These are phyloP conservation scores for Drosophila rellima DNA, from an alignment of 2,888 invertebrate genomes.

Conservation along the genomic window DNA sequence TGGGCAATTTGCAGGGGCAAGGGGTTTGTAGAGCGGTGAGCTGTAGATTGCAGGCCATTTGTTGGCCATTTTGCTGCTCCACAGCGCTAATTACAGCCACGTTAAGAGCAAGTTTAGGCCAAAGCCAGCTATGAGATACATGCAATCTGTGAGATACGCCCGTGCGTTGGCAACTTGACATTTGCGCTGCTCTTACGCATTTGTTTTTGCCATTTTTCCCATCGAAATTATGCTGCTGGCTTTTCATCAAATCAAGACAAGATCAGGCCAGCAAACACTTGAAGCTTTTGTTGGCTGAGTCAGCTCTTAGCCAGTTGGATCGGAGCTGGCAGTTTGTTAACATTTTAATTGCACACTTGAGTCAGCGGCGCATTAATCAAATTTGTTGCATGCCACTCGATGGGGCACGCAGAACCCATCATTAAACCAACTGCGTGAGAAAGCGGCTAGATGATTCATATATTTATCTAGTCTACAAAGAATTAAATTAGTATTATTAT, in stretches of 20 bases:
- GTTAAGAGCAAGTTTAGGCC: slow-evolving; percentile 45
- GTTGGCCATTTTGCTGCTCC: slow-evolving; percentile 28
- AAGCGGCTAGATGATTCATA: slow-evolving; percentile 31
- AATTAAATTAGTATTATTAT: neutral
- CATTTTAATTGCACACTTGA: slow-evolving; percentile 57
- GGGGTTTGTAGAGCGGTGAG: neutral
- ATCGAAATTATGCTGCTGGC: slow-evolving; percentile 29
- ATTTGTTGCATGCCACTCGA: slow-evolving; percentile 34
- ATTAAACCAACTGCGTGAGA: slow-evolving; percentile 70
- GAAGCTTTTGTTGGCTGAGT: slow-evolving; percentile 9
- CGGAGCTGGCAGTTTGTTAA: slow-evolving; percentile 4
- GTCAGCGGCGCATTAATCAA: slow-evolving; percentile 59
- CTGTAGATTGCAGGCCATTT: neutral
- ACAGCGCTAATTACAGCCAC: slow-evolving; percentile 64
- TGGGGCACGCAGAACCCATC: slow-evolving; percentile 56
- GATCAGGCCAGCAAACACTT: slow-evolving; percentile 17
- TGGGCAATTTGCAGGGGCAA: neutral
- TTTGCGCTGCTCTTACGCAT: too few relatives aligned
- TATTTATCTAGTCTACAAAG: neutral
- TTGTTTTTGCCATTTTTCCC: neutral
- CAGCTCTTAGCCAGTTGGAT: slow-evolving; percentile 33
- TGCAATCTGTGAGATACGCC: slow-evolving; percentile 26
- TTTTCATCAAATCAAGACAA: slow-evolving; percentile 34
- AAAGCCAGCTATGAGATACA: slow-evolving; percentile 3
- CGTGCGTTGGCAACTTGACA: slow-evolving; percentile 60